Base-by-base conservation (phyloP, 2,797 vertebrate species). In the Trematomus bernacchii region DNA sequence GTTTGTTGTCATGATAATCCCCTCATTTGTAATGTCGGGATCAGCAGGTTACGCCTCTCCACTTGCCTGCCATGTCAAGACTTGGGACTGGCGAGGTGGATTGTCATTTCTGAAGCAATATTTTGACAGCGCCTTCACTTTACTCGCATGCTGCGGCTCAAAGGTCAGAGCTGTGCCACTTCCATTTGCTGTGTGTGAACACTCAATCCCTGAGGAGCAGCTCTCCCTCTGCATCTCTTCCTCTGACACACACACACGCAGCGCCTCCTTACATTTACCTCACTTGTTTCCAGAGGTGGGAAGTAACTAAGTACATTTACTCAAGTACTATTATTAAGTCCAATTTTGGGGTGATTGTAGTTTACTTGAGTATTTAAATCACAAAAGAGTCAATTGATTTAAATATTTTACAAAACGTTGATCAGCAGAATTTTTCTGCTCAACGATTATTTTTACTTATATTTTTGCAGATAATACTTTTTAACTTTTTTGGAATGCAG, bases 61-160 rank as follows among this genome's bases (percentile, higher is more conserved):
- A 84, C 92, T 92, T 87, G 89, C 83, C 89, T 86, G 86, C 77
- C 90, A 83, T 93, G 93, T 93, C 93, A 91, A 92, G 92, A 83
- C 92, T 91, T 64, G 92, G 91, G 92, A 90, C 91, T 81, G 88
- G 92, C 71, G 83, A 92, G 92, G 92, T 92, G 92, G 93, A 94
- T 94, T 95, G 94, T 95, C 94, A 94, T 95, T 94, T 95, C 93
- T 95, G 91, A 93, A 94, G 93, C 92, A 93, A 93, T 93, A 94
- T 94, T 95, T 94, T 95, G 94, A 95, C 94, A 95, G 94, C 85
- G 89, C 88, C 89, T 93, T 92, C 91, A 90, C 90, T 94, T 89
- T 89, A 76, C 89, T 91, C 82, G 86, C 88, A 85, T 76, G 86
- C 89, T 78, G 87, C 74, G 37, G 92, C 92, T 93, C 92, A 94